A percentile compares a stretch with the other conserved stretches of the same genome.
These are phyloP conservation scores for Bursaphelenchus mucronatus DNA, from an alignment of 1,140 invertebrate species.

Conservation along the genomic window DNA sequence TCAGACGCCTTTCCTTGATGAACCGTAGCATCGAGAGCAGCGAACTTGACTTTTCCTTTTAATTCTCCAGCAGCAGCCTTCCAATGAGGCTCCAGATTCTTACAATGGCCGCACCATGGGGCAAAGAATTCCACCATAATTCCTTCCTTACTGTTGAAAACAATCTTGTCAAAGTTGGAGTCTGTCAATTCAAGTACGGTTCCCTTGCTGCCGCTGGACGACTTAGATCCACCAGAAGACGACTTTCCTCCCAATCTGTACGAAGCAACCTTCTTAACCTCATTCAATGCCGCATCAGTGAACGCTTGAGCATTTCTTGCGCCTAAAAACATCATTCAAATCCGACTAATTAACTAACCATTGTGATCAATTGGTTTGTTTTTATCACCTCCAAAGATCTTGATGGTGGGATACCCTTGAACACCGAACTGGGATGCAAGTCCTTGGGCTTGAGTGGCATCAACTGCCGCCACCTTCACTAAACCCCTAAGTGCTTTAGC, in stretches of 20 bases:
- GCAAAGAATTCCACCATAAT: constrained; percentile 57
- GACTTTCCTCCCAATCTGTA: constrained; percentile 26
- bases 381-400: constrained; percentile 84
- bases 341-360: constrained; percentile 62
- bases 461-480: constrained; percentile 85
- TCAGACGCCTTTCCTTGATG: constrained; percentile 71
- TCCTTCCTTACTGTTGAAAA: constrained; percentile 70
- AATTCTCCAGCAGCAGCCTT: constrained; percentile 83
- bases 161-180: constrained; percentile 83
- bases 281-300: constrained; percentile 71
- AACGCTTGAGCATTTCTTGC: constrained; percentile 77
- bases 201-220: constrained; percentile 21
- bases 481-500: constrained; percentile 83
- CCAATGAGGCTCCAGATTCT: constrained; percentile 91
- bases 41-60: constrained; percentile 82
- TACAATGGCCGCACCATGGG: constrained; percentile 81
- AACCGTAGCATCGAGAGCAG: constrained; percentile 90
- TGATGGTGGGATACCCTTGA: constrained; percentile 89
- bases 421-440: constrained; percentile 77
- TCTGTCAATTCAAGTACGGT: constrained; percentile 88
- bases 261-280: constrained; percentile 43
- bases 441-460: constrained; percentile 81
- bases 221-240: constrained; percentile 18
- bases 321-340: constrained; percentile 61
- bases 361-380: constrained; percentile 80